Base-by-base conservation (phyloP, 2,888 invertebrate genomes). In the Lycocerus yunnanus region DNA sequence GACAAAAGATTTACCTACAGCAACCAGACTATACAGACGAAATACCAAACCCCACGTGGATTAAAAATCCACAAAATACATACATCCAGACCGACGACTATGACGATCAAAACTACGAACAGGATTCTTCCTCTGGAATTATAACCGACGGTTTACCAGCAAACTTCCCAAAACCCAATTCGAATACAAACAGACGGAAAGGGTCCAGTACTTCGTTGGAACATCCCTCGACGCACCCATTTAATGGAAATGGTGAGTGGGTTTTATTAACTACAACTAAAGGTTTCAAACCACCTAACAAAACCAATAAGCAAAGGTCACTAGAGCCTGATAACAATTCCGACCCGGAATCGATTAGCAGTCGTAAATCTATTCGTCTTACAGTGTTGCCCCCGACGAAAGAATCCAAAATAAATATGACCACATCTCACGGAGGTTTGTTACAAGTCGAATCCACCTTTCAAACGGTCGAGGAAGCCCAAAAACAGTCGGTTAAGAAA, bases 261-360 rank as follows among this genome's bases (percentile, higher is more conserved):
- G 91, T 94, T 2, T 86, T 94, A 1, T 85, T 94, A 8, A 94
- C 94, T 0, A 93, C 94, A 3, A 94, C 94, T 11, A 93, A 93
- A 86, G 94, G 94, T 0, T 94, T 93, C 82, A 90, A 91, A 75
- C 89, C 89, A 71, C 88, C 88, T 2, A 83, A 83, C 77, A 77
- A 79, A 43, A 60, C 15, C 16, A 84, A 74, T 20, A 80, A 83
- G 66, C 85, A 86, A 77, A 80, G 87, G 72, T 84, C 87, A 9
- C 73, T 87, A 15, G 80, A 84, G 58, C 73, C 83, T 71, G 73
- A 74, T 18, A 70, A 73, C 11, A 77, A 58, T 24, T 58, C 70
- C 15, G 78, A 81, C 9, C 80, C 83, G 10, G 81, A 82, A 18
- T 79, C 83, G 1, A 72, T 85, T 13, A 82, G 82, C 18, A 78